These are phyloP conservation scores for Samia ricini DNA, from an alignment of 1,140 invertebrate genomes.

Conservation along the genomic window DNA sequence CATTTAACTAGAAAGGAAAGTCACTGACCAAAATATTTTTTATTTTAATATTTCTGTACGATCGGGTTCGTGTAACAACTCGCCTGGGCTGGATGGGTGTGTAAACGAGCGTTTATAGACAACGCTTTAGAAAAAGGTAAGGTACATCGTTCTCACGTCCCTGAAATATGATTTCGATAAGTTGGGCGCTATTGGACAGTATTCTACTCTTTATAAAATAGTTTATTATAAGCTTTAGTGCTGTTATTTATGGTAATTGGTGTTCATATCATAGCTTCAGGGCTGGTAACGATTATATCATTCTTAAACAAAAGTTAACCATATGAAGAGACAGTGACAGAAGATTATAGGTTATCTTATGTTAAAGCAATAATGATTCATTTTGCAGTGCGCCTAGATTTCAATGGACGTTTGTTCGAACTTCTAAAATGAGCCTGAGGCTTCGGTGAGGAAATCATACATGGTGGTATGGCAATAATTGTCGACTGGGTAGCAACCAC, in stretches of 20 bases:
- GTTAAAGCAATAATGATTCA: no score
- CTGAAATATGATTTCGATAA: slow-evolving; percentile 75
- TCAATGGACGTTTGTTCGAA: no score
- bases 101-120: slow-evolving; percentile 51
- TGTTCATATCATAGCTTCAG: neutral
- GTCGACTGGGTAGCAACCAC: no score
- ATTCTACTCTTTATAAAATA: slow-evolving; percentile 60
- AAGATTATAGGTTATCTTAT: no score
- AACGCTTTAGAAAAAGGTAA: slow-evolving; percentile 61
- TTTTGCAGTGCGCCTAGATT: no score
- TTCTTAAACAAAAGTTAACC: neutral
- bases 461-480: no score
- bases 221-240: slow-evolving; percentile 49
- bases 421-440: no score
- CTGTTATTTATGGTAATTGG: slow-evolving; percentile 18
- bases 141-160: slow-evolving; percentile 64
- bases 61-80: neutral
- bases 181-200: slow-evolving; percentile 62
- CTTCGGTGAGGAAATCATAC: no score
- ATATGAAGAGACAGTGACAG: no score
- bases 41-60: neutral
- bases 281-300: neutral
- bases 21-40: slow-evolving; percentile 7
- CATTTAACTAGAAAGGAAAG: slow-evolving; percentile 12
- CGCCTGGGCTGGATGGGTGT: neutral